Percentiles rank a stretch among this genome's conserved stretches.
Evolutionary conservation across 2,797 vertebrate genomes (phyloP).

Genomic region (Tapera naevia): DNA sequence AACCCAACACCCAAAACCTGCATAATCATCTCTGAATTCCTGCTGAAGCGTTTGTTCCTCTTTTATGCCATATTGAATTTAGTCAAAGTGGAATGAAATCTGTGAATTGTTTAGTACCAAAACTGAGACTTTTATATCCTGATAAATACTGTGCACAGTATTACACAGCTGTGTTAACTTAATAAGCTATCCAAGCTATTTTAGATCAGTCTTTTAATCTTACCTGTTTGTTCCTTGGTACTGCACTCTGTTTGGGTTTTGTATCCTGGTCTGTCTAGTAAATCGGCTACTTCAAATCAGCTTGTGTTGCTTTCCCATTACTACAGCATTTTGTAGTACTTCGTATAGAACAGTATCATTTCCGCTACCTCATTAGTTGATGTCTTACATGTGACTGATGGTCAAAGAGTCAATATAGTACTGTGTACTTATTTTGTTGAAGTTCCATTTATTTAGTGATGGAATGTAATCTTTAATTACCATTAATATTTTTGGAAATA

Average conservation of each 20-base stretch:
- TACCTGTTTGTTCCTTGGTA: not conserved
- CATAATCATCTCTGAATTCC: not conserved
- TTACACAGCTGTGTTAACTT: not conserved
- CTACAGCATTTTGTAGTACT: not conserved
- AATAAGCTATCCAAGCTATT: not conserved
- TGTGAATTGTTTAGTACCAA: not conserved
- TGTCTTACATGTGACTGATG: not conserved
- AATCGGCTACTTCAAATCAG: not conserved
- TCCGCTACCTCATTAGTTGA: not conserved
- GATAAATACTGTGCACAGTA: not conserved
- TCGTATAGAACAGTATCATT: not conserved
- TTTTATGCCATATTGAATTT: not conserved
- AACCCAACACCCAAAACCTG: not conserved
- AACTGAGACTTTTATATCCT: not conserved
- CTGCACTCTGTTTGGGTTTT: not conserved
- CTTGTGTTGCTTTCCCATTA: not conserved
- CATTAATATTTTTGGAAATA: not conserved
- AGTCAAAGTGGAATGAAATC: not conserved
- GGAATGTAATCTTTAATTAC: not conserved
- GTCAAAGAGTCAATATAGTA: not conserved
- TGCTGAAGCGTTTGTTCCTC: not conserved
- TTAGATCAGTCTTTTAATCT: not conserved
- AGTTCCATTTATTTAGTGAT: not conserved
- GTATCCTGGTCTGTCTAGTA: not conserved
- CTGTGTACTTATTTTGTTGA: not conserved